phyloP scores from a whole-genome alignment of 1,140 invertebrate species.

The Sitophilus oryzae region DNA sequence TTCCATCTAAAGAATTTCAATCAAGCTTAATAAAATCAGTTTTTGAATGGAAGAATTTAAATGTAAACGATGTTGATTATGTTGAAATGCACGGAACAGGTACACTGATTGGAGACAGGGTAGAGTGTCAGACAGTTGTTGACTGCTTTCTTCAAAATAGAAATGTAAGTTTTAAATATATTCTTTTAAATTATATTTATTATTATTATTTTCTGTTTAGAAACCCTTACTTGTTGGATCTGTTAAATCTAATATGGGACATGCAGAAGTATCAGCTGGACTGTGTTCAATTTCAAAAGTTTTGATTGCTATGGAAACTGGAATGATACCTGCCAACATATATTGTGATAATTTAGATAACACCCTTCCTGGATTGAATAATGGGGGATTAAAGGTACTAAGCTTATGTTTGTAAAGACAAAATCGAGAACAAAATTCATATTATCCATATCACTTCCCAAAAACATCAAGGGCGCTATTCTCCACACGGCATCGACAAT shows the following conservation, averaged over 20 bases:
- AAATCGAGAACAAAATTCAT: neutral
- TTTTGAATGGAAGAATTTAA: slow-evolving; percentile 55
- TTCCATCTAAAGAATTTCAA: slow-evolving; percentile 50
- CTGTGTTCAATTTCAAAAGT: slow-evolving; percentile 78
- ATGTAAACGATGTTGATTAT: slow-evolving; percentile 56
- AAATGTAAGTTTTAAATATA: slow-evolving; percentile 19
- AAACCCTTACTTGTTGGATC: slow-evolving; percentile 77
- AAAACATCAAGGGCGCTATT: too few relatives aligned
- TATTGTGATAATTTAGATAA: slow-evolving; percentile 64
- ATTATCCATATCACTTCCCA: neutral
- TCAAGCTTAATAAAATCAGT: slow-evolving; percentile 50
- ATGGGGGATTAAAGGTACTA: slow-evolving; percentile 62
- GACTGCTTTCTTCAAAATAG: slow-evolving; percentile 69
- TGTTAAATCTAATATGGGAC: slow-evolving; percentile 89
- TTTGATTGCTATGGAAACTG: slow-evolving; percentile 62
- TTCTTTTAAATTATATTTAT: neutral
- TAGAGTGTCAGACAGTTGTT: slow-evolving; percentile 80
- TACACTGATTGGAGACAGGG: slow-evolving; percentile 72
- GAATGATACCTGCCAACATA: slow-evolving; percentile 63
- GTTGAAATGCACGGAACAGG: slow-evolving; percentile 69
- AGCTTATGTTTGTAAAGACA: too few relatives aligned
- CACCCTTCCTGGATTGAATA: slow-evolving; percentile 62
- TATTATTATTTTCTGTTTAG: neutral
- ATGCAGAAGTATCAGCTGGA: slow-evolving; percentile 84
- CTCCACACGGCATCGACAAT: too few relatives aligned